phyloP scores from a whole-genome alignment of 2,113 vertebrate genomes.

The Gobio gobio region DNA sequence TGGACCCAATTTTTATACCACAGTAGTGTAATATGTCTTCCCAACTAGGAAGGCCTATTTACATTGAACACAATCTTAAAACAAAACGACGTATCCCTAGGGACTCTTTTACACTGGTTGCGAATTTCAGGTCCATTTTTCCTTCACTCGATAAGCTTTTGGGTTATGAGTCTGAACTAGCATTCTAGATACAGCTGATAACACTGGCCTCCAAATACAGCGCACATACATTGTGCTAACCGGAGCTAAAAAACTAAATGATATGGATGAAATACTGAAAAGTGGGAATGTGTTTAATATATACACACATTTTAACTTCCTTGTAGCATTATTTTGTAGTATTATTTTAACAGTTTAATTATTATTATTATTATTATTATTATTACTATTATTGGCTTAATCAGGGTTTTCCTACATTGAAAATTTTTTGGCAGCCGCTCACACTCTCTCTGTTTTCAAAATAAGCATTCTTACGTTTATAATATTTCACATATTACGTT shows the following conservation, averaged over 20 bases:
- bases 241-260: background rate
- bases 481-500: too few species aligned
- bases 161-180: background rate
- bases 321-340: background rate
- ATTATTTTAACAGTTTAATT: background rate
- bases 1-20: conserved; percentile 19
- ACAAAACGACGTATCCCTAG: background rate
- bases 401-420: too few species aligned
- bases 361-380: background rate
- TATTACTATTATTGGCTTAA: too few species aligned
- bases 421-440: too few species aligned
- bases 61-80: background rate
- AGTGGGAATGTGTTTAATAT: background rate
- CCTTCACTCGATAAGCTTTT: background rate
- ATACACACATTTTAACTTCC: background rate
- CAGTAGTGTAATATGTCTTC: background rate
- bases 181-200: background rate
- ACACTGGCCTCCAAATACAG: background rate
- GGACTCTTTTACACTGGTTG: conserved; percentile 10
- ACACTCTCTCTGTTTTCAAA: too few species aligned
- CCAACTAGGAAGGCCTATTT: background rate
- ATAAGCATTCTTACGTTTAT: too few species aligned
- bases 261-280: background rate
- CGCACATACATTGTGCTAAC: background rate
- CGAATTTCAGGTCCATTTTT: conserved; percentile 5